Evolutionary conservation across 2,888 invertebrate species (phyloP).

Genomic region (Taphrorychus bicolor): DNA sequence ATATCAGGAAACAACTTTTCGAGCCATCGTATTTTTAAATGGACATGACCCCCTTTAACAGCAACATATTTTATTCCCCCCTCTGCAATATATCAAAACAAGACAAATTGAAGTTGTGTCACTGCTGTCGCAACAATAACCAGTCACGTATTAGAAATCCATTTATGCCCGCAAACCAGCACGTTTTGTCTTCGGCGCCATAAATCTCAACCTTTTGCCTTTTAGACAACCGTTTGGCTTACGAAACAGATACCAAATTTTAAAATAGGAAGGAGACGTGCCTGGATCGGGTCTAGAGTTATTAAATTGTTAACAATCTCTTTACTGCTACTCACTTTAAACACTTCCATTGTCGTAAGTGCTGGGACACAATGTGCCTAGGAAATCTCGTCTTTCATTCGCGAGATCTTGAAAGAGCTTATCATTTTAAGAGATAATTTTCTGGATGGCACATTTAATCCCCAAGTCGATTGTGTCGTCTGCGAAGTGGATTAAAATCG

Average conservation of each 20-base stretch:
- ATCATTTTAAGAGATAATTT: not conserved
- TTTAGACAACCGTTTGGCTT: not conserved
- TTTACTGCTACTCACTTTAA: not conserved
- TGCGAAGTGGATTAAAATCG: not conserved
- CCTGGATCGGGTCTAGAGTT: not conserved
- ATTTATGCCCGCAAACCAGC: conserved; percentile 12
- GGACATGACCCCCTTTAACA: too few relatives aligned
- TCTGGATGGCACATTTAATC: not conserved
- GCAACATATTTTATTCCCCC: not conserved
- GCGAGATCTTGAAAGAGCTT: not conserved
- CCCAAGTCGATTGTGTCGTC: not conserved
- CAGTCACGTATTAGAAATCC: conserved; percentile 26
- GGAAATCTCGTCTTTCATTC: not conserved
- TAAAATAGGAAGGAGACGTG: not conserved
- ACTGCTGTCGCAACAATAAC: conserved; percentile 6
- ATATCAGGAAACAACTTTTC: too few relatives aligned
- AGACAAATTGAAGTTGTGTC: not conserved
- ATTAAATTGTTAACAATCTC: not conserved
- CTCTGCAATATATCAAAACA: not conserved
- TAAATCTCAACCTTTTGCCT: not conserved
- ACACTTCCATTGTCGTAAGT: not conserved
- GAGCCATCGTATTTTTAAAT: too few relatives aligned
- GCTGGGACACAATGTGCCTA: not conserved
- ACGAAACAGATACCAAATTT: not conserved
- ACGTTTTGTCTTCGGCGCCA: conserved; percentile 3